Percentiles rank a stretch among this genome's conserved stretches.
phyloP scores from a whole-genome alignment of 35 echinoderm and acorn worm species.

The Lytechinus pictus region DNA sequence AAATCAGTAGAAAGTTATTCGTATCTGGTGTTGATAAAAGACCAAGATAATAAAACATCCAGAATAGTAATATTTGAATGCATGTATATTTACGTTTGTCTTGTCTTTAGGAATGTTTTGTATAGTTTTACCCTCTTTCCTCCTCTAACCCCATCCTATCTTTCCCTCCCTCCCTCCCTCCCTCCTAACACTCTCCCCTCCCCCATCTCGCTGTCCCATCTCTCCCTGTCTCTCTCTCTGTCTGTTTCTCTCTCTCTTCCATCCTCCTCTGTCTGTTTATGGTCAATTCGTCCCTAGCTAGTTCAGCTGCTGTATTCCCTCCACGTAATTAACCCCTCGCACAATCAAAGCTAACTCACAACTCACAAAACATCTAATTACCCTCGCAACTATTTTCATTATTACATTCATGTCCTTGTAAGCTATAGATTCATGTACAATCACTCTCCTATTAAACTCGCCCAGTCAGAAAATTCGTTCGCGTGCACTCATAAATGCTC shows the following conservation, averaged over 20 bases:
- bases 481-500: neutral
- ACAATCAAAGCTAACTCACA: neutral
- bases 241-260: neutral
- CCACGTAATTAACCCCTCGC: neutral
- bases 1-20: too few species aligned
- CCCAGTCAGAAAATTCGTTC: neutral
- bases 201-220: neutral
- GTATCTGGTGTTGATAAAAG: too few species aligned
- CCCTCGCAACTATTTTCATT: neutral
- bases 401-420: neutral
- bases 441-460: neutral
- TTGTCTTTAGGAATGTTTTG: too few species aligned
- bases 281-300: too few species aligned
- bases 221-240: neutral
- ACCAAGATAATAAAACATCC: too few species aligned
- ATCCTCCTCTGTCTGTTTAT: neutral
- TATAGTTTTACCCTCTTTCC: too few species aligned
- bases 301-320: neutral
- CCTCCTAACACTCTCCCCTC: neutral
- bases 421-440: neutral
- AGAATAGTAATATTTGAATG: too few species aligned
- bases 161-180: too few species aligned
- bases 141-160: too few species aligned
- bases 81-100: too few species aligned
- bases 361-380: neutral